Conservation (phyloP, 2,888 invertebrate genomes). For the Meta bourneti region DNA sequence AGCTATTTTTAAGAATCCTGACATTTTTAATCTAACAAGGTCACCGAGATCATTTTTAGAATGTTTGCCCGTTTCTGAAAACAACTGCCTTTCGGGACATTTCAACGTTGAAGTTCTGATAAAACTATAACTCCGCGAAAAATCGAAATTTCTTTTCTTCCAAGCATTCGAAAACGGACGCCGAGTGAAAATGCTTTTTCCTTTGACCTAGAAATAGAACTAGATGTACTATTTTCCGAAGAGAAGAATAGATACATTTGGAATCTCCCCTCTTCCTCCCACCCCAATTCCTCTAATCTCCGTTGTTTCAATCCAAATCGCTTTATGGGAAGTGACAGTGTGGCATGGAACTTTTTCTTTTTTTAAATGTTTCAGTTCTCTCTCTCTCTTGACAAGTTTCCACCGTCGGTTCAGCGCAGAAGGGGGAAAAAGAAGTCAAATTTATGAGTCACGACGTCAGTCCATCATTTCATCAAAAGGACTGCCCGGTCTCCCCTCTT, state of each 20-base stretch:
- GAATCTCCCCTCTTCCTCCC: background rate
- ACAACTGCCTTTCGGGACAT: background rate
- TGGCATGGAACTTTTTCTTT: conserved; percentile 10
- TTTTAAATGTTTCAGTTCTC: conserved; percentile 32
- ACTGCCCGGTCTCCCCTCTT: conserved; percentile 44
- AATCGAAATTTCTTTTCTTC: background rate
- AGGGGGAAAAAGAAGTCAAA: background rate
- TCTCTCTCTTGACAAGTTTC: too few relatives aligned
- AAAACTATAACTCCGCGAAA: background rate
- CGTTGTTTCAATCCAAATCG: background rate
- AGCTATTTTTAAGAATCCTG: background rate
- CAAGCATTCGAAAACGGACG: background rate
- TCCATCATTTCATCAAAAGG: conserved; percentile 69
- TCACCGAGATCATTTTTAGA: background rate
- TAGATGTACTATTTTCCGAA: conserved; percentile 11
- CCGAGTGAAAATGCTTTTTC: background rate
- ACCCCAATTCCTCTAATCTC: background rate
- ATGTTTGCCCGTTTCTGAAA: background rate
- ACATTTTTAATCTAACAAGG: background rate
- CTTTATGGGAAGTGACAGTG: background rate
- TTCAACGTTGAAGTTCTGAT: background rate
- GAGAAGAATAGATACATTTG: background rate
- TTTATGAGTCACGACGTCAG: conserved; percentile 66
- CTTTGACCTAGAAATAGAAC: conserved; percentile 51
- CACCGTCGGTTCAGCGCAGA: background rate